Evolutionary conservation across 1,140 invertebrate species (phyloP).

Genomic region (Tenebrio molitor): DNA sequence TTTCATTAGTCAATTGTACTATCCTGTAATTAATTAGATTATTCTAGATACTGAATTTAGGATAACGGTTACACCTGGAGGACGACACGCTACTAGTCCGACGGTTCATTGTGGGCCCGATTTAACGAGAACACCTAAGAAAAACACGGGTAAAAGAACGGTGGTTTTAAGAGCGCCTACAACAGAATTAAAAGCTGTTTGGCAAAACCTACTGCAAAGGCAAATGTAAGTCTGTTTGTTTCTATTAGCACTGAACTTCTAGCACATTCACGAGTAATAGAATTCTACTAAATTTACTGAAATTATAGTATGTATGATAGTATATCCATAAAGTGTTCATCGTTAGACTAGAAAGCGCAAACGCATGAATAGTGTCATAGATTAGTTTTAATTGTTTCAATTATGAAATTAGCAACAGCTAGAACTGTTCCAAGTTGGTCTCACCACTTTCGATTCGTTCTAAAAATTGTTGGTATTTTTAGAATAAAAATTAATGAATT

Average conservation of each 20-base stretch:
- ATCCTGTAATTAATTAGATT: not conserved
- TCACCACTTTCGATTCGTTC: not conserved
- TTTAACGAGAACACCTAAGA: constrained; percentile 71
- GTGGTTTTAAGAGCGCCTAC: constrained; percentile 83
- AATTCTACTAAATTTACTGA: constrained; percentile 4
- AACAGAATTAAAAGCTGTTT: constrained; percentile 86
- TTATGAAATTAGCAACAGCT: not conserved
- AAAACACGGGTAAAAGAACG: constrained; percentile 75
- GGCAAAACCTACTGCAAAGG: constrained; percentile 88
- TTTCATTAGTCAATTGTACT: not conserved
- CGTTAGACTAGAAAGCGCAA: constrained; percentile 4
- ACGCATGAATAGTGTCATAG: constrained; percentile 2
- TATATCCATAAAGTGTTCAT: constrained; percentile 50
- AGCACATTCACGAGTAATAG: constrained; percentile 46
- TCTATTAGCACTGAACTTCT: not conserved
- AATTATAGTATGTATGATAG: constrained; percentile 36
- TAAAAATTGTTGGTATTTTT: too few species aligned
- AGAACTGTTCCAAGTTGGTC: not conserved
- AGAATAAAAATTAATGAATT: too few species aligned
- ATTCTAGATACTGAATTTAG: constrained; percentile 79
- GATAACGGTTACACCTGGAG: constrained; percentile 73
- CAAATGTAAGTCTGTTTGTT: constrained; percentile 78
- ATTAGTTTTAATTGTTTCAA: not conserved
- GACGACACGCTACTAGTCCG: constrained; percentile 72
- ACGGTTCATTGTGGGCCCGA: constrained; percentile 76